Conservation (phyloP, 2,888 invertebrate species). For the Diaperis boleti region DNA sequence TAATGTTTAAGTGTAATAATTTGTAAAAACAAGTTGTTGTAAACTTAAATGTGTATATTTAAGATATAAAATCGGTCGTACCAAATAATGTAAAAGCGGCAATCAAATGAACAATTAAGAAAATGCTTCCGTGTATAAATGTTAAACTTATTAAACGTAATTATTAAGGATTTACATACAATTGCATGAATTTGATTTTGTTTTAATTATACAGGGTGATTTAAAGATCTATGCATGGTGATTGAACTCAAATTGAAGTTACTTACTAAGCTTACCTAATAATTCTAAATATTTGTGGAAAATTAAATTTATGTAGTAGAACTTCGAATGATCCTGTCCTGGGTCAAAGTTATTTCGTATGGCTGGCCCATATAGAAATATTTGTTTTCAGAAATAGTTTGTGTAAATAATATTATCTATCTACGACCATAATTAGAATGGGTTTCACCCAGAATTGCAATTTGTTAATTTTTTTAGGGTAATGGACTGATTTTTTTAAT, state of each 20-base stretch:
- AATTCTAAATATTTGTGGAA: no score
- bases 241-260: no score
- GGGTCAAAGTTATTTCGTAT: slow-evolving; percentile 44
- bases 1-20: slow-evolving; percentile 41
- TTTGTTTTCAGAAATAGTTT: neutral
- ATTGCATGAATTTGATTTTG: slow-evolving; percentile 12
- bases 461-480: slow-evolving; percentile 17
- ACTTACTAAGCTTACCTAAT: no score
- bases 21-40: slow-evolving; percentile 31
- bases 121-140: slow-evolving; percentile 27
- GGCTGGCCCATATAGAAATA: slow-evolving; percentile 41
- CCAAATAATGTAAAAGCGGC: slow-evolving; percentile 29
- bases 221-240: no score
- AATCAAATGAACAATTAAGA: slow-evolving; percentile 31
- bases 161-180: no score
- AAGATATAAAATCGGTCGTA: slow-evolving; percentile 25
- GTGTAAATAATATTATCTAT: no score
- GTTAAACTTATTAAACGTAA: slow-evolving; percentile 9
- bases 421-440: no score
- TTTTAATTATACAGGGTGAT: no score
- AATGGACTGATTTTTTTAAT: slow-evolving; percentile 29
- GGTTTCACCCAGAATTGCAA: no score
- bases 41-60: slow-evolving; percentile 23
- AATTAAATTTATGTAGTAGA: no score
- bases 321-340: no score